Evolutionary conservation across 2,797 vertebrate genomes (phyloP).

Genomic region (Phrynocephalus guinanensis): DNA sequence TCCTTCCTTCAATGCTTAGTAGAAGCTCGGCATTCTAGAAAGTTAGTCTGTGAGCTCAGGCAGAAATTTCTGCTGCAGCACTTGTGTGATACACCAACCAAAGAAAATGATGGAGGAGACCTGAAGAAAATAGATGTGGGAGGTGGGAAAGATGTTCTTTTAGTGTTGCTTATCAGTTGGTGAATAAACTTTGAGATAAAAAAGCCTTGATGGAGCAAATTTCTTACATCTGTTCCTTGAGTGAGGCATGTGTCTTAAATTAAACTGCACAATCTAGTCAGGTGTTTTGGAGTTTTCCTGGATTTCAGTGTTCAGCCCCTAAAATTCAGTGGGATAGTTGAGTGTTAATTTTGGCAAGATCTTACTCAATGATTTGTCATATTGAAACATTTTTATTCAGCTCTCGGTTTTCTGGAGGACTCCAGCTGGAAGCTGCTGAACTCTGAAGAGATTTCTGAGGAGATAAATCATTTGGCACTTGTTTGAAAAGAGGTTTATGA

Average conservation of each 20-base stretch:
- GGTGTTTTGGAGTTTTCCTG: no score
- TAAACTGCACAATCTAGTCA: not conserved
- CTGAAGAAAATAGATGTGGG: no score
- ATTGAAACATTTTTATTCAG: not conserved
- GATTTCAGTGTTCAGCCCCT: not conserved
- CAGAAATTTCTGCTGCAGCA: no score
- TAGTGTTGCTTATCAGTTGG: no score
- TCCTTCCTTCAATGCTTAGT: no score
- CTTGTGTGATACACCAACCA: no score
- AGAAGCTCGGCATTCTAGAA: no score
- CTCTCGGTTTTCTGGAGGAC: constrained; percentile 6
- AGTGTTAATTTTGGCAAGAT: not conserved
- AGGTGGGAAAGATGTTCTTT: no score
- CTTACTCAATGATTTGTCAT: not conserved
- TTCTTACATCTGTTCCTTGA: not conserved
- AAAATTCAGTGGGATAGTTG: not conserved
- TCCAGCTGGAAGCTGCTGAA: constrained; percentile 22
- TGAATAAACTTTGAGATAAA: no score
- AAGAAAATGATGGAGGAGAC: no score
- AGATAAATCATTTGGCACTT: constrained; percentile 5
- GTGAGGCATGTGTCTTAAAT: not conserved
- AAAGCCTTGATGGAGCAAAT: no score
- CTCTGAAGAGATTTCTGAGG: constrained; percentile 10
- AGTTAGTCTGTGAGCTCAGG: no score
- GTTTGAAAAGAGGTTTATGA: constrained; percentile 9